These are phyloP conservation scores for Protodeltote pygarga DNA, from an alignment of 2,888 invertebrate genomes.

Conservation along the genomic window DNA sequence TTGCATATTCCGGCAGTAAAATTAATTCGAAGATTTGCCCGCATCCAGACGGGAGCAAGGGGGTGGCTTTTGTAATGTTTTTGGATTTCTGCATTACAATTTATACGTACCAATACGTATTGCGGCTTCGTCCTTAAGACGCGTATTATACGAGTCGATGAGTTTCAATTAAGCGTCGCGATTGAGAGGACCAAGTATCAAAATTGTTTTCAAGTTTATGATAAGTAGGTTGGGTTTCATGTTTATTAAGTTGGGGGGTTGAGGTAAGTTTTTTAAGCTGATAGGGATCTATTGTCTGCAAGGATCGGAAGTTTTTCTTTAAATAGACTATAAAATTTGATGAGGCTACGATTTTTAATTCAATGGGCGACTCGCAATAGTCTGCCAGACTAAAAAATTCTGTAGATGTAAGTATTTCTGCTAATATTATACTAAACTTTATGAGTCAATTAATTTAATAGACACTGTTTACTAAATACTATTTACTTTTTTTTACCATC, in stretches of 20 bases:
- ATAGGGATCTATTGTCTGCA: slow-evolving; percentile 2
- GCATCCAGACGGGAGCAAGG: slow-evolving; percentile 74
- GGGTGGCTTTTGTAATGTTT: slow-evolving; percentile 67
- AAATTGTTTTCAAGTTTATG: slow-evolving; percentile 64
- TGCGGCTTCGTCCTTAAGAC: slow-evolving; percentile 55
- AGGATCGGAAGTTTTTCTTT: slow-evolving; percentile 12
- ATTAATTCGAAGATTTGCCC: slow-evolving; percentile 88
- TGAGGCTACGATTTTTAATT: too few species aligned
- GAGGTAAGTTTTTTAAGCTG: slow-evolving; percentile 8
- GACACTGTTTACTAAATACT: too few species aligned
- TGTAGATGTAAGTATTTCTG: too few species aligned
- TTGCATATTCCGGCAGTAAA: slow-evolving; percentile 88
- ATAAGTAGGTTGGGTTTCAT: slow-evolving; percentile 58
- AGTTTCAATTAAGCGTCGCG: slow-evolving; percentile 58
- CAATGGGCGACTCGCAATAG: too few species aligned
- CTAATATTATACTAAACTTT: too few species aligned
- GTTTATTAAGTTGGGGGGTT: slow-evolving; percentile 28
- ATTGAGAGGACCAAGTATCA: slow-evolving; percentile 53
- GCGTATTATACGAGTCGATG: slow-evolving; percentile 52
- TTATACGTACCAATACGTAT: slow-evolving; percentile 69
- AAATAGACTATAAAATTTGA: too few species aligned
- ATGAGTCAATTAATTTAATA: too few species aligned
- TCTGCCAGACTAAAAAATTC: too few species aligned
- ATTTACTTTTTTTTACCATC: too few species aligned
- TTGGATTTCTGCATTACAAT: slow-evolving; percentile 82